These are phyloP conservation scores for Metellina segmentata DNA, from an alignment of 2,888 invertebrate species.

Conservation along the genomic window DNA sequence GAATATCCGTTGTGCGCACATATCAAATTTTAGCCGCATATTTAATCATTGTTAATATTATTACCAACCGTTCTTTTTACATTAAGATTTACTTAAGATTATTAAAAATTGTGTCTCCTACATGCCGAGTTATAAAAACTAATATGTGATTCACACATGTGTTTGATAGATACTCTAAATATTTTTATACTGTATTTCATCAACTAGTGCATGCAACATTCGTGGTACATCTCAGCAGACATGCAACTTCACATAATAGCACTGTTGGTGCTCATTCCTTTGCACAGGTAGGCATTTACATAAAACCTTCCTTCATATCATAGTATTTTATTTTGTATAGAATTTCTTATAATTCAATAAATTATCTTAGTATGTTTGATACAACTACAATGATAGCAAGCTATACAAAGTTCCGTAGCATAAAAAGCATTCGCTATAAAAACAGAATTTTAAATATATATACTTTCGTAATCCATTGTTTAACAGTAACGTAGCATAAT, in stretches of 20 bases:
- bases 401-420: no score
- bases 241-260: conserved; percentile 77
- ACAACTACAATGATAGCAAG: background rate
- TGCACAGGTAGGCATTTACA: conserved; percentile 69
- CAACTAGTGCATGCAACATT: conserved; percentile 77
- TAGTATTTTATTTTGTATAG: background rate
- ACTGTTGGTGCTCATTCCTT: conserved; percentile 69
- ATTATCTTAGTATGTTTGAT: background rate
- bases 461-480: no score
- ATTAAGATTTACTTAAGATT: no score
- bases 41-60: no score
- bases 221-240: conserved; percentile 78
- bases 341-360: background rate
- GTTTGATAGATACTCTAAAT: no score
- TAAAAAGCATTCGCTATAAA: background rate
- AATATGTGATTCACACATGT: no score
- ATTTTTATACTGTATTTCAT: background rate
- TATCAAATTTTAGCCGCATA: no score
- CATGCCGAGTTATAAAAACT: no score
- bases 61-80: no score
- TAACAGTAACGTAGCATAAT: no score
- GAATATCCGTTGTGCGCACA: no score
- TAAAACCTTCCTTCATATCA: background rate
- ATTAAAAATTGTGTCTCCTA: no score
- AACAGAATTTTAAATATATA: background rate